phyloP scores from a whole-genome alignment of 2,888 invertebrate species.

The Lycia hirtaria region DNA sequence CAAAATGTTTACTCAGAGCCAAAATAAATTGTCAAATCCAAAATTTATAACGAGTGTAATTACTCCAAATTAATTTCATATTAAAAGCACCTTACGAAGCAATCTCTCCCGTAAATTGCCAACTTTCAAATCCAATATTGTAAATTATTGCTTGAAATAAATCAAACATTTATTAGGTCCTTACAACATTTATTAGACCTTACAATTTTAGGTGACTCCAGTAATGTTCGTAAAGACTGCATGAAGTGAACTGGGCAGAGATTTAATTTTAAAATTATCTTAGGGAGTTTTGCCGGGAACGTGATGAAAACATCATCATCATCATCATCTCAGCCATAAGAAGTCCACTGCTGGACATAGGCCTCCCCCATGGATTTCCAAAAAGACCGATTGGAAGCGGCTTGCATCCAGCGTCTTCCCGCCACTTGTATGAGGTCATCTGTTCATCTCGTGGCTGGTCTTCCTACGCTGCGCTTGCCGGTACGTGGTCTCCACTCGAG shows the following conservation, averaged over 20 bases:
- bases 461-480: too few species aligned
- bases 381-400: too few species aligned
- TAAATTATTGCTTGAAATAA: conserved; percentile 38
- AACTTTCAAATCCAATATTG: conserved; percentile 34
- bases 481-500: too few species aligned
- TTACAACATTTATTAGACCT: conserved; percentile 1
- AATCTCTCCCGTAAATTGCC: conserved; percentile 31
- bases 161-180: conserved; percentile 28
- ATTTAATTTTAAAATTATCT: conserved; percentile 44
- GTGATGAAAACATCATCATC: too few species aligned
- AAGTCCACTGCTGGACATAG: too few species aligned
- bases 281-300: too few species aligned
- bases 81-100: conserved; percentile 28
- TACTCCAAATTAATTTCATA: conserved; percentile 29
- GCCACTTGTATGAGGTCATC: too few species aligned
- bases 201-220: conserved; percentile 25
- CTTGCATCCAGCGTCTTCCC: too few species aligned
- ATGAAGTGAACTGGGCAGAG: conserved; percentile 24
- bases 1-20: neutral
- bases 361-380: too few species aligned
- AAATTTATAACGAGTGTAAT: conserved; percentile 16
- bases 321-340: too few species aligned
- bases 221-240: conserved; percentile 24
- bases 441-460: too few species aligned
- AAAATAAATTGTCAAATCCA: conserved; percentile 6